Evolutionary conservation across 2,797 vertebrate species (phyloP), one percentile per base, ranked within the genome.

Genomic region (Anisognathus igniventris): DNA sequence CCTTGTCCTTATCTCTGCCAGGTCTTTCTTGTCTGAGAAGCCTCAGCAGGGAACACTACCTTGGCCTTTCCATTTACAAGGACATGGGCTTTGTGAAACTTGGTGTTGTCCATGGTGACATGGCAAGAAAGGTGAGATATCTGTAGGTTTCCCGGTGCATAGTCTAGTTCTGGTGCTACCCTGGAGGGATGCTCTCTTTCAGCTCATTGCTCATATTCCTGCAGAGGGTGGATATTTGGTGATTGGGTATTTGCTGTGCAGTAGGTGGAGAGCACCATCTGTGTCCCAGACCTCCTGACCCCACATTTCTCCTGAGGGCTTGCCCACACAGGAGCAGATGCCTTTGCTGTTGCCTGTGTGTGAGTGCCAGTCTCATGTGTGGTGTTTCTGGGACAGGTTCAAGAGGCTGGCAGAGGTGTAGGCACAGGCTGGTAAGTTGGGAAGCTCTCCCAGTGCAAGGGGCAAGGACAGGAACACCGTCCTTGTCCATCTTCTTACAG

Each of bases 321-420:
- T 82, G 31, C 30, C 35, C 4, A 2, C 35, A 13, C 10, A 14
- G 39, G 48, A 66, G 17, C 28, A n/a, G 60, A 31, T 82, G 67
- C 56, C 64, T 73, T 79, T 80, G 44, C 42, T 68, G 25, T 45
- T 86, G 33, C 33, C 1, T 54, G 40, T 70, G 42, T 35, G 53
- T 51, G 28, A 61, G 30, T 78, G n/a, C 44, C 39, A 14, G 17
- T 68, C 31, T 65, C 28, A 22, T 22, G 7, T 0, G 0, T 35
- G 47, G 12, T 53, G 50, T 78, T n/a, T 44, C 35, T 48, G 37
- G 57, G 50, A 50, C 48, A 57, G 57, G 30, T 51, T 94, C 31
- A n/a, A 7, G 60, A 64, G 62, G 47, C 62, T 67, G 48, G 48
- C 27, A 71, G 80, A 78, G 40, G 19, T 50, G 27, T 3, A 21